Base-by-base conservation (phyloP, 2,888 invertebrate species). In the Drosophila prostipennis region DNA sequence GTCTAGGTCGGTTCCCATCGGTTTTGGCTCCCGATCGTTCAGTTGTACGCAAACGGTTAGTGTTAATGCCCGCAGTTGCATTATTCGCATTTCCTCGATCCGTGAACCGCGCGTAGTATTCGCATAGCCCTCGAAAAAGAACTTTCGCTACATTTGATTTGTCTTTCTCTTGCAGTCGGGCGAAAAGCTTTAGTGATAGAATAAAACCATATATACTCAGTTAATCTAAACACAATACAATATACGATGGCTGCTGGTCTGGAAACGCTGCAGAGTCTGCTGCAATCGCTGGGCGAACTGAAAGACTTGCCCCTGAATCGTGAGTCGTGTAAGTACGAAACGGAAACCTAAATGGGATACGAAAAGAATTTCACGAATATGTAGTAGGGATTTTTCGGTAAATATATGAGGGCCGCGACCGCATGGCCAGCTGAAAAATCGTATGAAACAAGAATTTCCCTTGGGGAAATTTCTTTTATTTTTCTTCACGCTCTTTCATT, bases 251-350 rank as follows among this genome's bases (percentile, higher is more conserved):
- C 90, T 69, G 83, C 89, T 72, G 90, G 89, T 70, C 80, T 87
- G 80, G 90, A 89, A 80, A 78, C 82, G 74, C 77, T 90, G 67
- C 78, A 90, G 72, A 74, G 78, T 56, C 65, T 90, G 56, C 74
- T 90, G 74, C 80, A 83, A 75, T 64, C 89, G 53, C 77, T 90
- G 64, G 74, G 64, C 65, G 89, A 90, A 79, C 76, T 90, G 61
- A 80, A 82, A 77, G 86, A 90, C 65, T 78, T 90, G 77, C 85
- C 89, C 32, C 65, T 89, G 19, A 90, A 90, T 80, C 87, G 90
- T 45, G 90, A 90, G 73, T 85, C 90, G 73, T 84, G 90, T 90
- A 90, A 90, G 90, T 90, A 87, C n/a, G n/a, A 19, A 26, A 26
- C 26, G 5, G 6, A 29, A 29, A 46, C 39, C 32, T 36, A 34